Percentiles rank a stretch among this genome's conserved stretches.
phyloP scores from a whole-genome alignment of 2,113 vertebrate genomes.

The Calidris pygmaea region DNA sequence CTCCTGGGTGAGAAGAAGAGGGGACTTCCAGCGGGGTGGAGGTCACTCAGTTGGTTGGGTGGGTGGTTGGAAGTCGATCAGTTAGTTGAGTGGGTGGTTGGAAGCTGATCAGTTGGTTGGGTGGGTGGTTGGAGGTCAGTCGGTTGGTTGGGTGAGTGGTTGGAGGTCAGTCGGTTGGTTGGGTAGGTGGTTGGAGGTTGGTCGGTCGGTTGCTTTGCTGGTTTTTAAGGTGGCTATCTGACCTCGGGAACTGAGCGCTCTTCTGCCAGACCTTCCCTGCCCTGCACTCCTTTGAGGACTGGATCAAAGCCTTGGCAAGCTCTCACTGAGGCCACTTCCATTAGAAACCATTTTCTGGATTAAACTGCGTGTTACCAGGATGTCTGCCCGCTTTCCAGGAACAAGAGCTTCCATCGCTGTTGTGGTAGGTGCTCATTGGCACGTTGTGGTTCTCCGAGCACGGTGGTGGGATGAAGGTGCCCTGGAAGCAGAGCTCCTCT shows the following conservation, averaged over 20 bases:
- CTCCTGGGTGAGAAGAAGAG: neutral
- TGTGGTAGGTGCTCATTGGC: neutral
- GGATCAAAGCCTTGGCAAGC: neutral
- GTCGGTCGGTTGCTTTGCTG: neutral
- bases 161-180: neutral
- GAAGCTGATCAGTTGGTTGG: too few species aligned
- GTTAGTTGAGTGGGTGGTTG: too few species aligned
- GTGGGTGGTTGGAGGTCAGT: too few species aligned
- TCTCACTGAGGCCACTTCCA: rapidly evolving
- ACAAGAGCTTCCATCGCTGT: neutral
- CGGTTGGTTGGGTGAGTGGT: neutral
- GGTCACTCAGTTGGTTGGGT: too few species aligned
- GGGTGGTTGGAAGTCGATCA: neutral
- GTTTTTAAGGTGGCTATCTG: neutral
- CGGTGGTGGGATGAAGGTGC: neutral
- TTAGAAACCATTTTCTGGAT: neutral
- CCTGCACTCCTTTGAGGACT: neutral
- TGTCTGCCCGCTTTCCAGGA: neutral
- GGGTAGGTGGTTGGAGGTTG: neutral
- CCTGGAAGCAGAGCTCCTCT: neutral
- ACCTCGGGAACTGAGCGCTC: rapidly evolving
- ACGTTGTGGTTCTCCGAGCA: rapidly evolving
- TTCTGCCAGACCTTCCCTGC: neutral
- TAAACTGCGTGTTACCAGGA: rapidly evolving
- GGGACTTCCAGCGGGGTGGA: neutral